A percentile compares a stretch with the other conserved stretches of the same genome.
Evolutionary conservation across 2,888 invertebrate species (phyloP).

Genomic region (Flexamia atlantica): DNA sequence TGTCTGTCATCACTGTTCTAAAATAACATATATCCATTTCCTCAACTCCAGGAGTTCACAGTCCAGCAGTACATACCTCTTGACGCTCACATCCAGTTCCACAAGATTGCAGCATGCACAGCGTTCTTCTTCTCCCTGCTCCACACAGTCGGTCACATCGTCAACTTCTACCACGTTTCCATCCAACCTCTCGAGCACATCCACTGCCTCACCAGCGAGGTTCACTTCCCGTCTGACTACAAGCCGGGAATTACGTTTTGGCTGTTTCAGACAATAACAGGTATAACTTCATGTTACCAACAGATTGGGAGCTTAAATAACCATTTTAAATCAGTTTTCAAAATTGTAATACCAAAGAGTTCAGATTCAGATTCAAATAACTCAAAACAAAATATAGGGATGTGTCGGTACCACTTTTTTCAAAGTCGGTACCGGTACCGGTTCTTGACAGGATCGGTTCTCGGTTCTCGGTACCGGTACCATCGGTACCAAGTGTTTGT

Average conservation of each 20-base stretch:
- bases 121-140: constrained; percentile 95
- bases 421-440: no score
- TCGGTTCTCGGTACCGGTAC: no score
- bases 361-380: no score
- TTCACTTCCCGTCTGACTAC: constrained; percentile 96
- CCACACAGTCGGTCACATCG: constrained; percentile 96
- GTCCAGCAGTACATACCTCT: constrained; percentile 79
- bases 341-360: no score
- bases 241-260: constrained; percentile 96
- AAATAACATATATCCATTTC: no score
- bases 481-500: no score
- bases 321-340: no score
- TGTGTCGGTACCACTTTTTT: no score
- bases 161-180: constrained; percentile 98
- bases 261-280: constrained; percentile 97
- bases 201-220: constrained; percentile 94
- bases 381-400: no score
- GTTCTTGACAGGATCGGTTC: no score
- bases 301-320: neutral
- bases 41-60: constrained; percentile 75
- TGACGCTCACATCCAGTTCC: constrained; percentile 97
- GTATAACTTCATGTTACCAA: constrained; percentile 74
- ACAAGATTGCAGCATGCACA: constrained; percentile 97
- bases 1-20: no score
- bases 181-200: constrained; percentile 96